Percentiles rank a stretch among this genome's conserved stretches.
phyloP scores from a whole-genome alignment of 1,140 invertebrate species.

The Macrotrachela quadricornifera region DNA sequence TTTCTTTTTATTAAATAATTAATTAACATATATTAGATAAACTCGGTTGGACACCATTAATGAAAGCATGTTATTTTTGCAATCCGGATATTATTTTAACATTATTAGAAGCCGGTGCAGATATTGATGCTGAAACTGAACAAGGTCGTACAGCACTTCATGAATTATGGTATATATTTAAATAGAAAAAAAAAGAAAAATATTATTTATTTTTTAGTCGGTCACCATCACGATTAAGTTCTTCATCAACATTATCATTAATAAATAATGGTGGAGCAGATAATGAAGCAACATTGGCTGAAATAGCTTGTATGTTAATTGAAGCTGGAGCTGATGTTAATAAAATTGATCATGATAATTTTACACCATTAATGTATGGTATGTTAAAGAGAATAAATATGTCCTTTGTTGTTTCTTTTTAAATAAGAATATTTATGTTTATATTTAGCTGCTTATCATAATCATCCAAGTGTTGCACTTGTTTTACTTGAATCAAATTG shows the following conservation, averaged over 20 bases:
- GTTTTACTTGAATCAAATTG: conserved; percentile 21
- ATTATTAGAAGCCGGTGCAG: conserved; percentile 18
- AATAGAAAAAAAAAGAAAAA: not conserved
- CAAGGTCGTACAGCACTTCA: conserved; percentile 6
- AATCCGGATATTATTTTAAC: conserved; percentile 18
- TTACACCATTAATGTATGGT: no score
- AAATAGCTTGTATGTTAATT: conserved; percentile 19
- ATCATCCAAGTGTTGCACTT: conserved; percentile 23
- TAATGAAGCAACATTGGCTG: conserved; percentile 15
- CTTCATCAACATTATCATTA: no score
- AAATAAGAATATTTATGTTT: conserved; percentile 16
- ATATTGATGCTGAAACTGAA: conserved; percentile 10
- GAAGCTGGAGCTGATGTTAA: conserved; percentile 23
- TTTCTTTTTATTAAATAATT: no score
- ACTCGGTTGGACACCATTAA: conserved; percentile 30
- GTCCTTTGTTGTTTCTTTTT: no score
- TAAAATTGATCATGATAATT: not conserved
- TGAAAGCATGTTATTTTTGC: conserved; percentile 28
- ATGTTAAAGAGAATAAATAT: no score
- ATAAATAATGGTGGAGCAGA: conserved; percentile 13
- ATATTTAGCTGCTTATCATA: conserved; percentile 31
- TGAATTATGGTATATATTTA: conserved; percentile 20
- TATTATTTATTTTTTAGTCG: conserved; percentile 10
- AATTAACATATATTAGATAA: conserved; percentile 10
- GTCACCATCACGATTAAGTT: conserved; percentile 24